phyloP scores from a whole-genome alignment of 2,888 invertebrate species.

The Imbricaverruca yamaguchii region DNA sequence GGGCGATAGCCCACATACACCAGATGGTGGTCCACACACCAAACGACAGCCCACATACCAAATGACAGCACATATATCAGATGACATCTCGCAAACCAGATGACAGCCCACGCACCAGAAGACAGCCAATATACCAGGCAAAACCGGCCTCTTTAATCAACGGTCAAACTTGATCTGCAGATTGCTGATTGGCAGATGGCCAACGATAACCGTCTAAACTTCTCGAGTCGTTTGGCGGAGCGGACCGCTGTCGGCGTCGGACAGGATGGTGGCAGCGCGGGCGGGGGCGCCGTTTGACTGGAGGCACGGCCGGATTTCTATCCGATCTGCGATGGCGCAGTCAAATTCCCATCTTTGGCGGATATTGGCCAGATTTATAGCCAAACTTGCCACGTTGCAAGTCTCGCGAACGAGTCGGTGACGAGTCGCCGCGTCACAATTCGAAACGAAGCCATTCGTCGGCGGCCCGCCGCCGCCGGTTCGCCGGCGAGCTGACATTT shows the following conservation, averaged over 20 bases:
- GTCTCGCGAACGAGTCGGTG: background rate
- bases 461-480: background rate
- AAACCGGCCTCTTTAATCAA: background rate
- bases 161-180: constrained; percentile 20
- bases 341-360: background rate
- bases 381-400: background rate
- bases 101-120: background rate
- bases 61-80: too few species aligned
- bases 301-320: background rate
- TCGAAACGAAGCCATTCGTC: constrained; percentile 6
- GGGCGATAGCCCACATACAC: too few species aligned
- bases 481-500: background rate
- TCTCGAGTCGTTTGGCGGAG: background rate
- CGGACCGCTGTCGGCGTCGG: background rate
- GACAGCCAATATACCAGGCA: too few species aligned
- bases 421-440: background rate
- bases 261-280: too few species aligned
- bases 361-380: background rate
- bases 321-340: background rate
- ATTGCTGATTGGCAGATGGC: constrained; percentile 12
- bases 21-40: too few species aligned
- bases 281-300: too few species aligned
- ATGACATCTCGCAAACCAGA: background rate
- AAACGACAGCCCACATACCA: too few species aligned
- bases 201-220: background rate